Percentiles rank a stretch among this genome's conserved stretches.
These are phyloP conservation scores for Erebia ligea DNA, from an alignment of 2,888 invertebrate genomes.

Conservation along the genomic window DNA sequence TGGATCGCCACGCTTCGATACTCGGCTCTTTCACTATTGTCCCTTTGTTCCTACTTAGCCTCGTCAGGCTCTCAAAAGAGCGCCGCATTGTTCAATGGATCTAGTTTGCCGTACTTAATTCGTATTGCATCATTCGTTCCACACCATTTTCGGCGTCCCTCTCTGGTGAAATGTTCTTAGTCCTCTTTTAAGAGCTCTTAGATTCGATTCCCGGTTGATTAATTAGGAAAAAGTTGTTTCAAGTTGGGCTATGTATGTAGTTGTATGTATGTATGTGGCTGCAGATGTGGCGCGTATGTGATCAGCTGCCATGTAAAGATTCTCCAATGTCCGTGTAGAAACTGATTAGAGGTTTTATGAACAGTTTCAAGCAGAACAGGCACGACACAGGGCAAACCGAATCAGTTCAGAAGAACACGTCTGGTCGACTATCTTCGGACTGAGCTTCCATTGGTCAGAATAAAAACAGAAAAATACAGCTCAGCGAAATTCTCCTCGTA, in stretches of 20 bases:
- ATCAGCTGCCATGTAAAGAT: not conserved
- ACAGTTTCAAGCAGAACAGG: not conserved
- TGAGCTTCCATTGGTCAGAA: not conserved
- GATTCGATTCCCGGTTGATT: not conserved
- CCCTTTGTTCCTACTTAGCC: constrained; percentile 71
- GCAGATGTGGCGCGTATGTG: not conserved
- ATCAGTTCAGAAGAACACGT: no score
- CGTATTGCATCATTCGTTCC: constrained; percentile 73
- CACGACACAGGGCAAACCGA: no score
- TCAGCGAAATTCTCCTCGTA: no score
- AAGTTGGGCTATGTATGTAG: no score
- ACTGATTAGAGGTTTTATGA: not conserved
- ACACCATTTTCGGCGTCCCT: constrained; percentile 8
- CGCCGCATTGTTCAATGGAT: constrained; percentile 66
- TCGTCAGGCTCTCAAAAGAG: constrained; percentile 69
- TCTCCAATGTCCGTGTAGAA: not conserved
- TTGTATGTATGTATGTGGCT: not conserved
- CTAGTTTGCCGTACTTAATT: constrained; percentile 75
- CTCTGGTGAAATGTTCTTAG: not conserved
- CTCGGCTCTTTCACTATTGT: constrained; percentile 75
- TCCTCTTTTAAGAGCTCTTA: not conserved
- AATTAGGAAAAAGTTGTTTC: not conserved
- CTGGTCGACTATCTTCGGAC: not conserved
- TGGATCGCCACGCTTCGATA: constrained; percentile 77
- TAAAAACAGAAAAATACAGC: not conserved